These are phyloP conservation scores for Cheilosia grossa DNA, from an alignment of 2,888 invertebrate species.

Conservation along the genomic window DNA sequence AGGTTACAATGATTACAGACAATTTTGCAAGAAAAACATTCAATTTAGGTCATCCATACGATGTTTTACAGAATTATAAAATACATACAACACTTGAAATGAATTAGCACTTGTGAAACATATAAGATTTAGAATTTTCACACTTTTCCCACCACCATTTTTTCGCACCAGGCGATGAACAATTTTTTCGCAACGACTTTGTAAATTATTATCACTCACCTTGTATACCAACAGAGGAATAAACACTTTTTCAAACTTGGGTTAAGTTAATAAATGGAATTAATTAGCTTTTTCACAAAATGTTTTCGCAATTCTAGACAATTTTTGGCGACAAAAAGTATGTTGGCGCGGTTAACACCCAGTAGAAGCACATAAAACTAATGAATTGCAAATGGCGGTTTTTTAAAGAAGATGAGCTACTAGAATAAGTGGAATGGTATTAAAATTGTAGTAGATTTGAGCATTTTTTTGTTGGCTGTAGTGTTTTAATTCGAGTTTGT, in stretches of 20 bases:
- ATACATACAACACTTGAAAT: slow-evolving; percentile 20
- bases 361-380: slow-evolving; percentile 71
- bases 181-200: slow-evolving; percentile 12
- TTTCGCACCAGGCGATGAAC: slow-evolving; percentile 14
- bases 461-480: not conserved
- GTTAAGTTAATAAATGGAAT: slow-evolving; percentile 16
- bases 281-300: slow-evolving; percentile 35
- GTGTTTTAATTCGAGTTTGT: not conserved
- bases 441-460: slow-evolving; percentile 53
- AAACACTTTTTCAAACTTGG: slow-evolving; percentile 26
- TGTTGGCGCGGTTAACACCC: slow-evolving; percentile 73
- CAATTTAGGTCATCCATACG: slow-evolving; percentile 43
- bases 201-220: slow-evolving; percentile 50
- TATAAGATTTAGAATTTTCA: not conserved
- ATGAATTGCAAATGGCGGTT: slow-evolving; percentile 72
- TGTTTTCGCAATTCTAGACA: slow-evolving; percentile 24
- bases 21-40: slow-evolving; percentile 38
- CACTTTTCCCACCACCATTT: slow-evolving; percentile 48
- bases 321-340: slow-evolving; percentile 37
- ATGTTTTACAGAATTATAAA: not conserved
- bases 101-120: slow-evolving; percentile 5
- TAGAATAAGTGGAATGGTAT: slow-evolving; percentile 18
- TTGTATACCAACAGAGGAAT: slow-evolving; percentile 20
- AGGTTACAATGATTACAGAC: slow-evolving; percentile 54
- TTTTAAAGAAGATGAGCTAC: slow-evolving; percentile 24